Base-by-base conservation (phyloP, 2,797 vertebrate genomes). In the Steatocranus sp. region DNA sequence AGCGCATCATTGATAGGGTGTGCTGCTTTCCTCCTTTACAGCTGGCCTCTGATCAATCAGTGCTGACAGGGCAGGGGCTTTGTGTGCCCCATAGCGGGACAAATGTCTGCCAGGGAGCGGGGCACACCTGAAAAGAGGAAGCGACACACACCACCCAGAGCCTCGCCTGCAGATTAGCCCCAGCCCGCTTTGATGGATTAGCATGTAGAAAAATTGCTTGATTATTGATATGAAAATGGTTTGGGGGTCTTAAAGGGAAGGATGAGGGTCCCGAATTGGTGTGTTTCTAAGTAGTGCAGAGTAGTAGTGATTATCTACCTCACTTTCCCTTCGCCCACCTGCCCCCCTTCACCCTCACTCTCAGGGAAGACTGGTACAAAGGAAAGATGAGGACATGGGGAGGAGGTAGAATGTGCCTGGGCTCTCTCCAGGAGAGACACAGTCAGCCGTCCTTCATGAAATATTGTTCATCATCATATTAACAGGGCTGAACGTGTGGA, bases 171-270 rank as follows among this genome's bases (percentile, higher is more conserved):
- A 97, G 98, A 99, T 99, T 99, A 99, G 97, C 97, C 95, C 94
- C 96, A 96, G 96, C 96, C 94, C 94, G 97, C 97, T 98, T 98
- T 98, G 98, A 98, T 98, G 98, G 98, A 99, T 99, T 99, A 99
- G 97, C 97, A 98, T 97, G 97, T 97, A 96, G 96, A 95, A 96
- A 98, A 99, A 98, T 98, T 98, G 97, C 97, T 97, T 94, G 97
- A 99, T 99, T 98, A 98, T 99, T 98, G 98, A 98, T 99, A 98
- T 98, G 98, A 98, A 98, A 99, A 98, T 99, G 97, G 98, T 99
- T 93, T 87, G 73, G 88, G 79, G 76, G 79, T 83, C 75, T 75
- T 61, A 68, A 85, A 63, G 85, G 85, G 74, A 82, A 83, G 70
- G 77, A 80, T 75, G 75, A 76, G 86, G 84, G 79, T 88, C 81